Base-by-base conservation (phyloP, 2,113 vertebrate genomes). In the Mixornis gularis region DNA sequence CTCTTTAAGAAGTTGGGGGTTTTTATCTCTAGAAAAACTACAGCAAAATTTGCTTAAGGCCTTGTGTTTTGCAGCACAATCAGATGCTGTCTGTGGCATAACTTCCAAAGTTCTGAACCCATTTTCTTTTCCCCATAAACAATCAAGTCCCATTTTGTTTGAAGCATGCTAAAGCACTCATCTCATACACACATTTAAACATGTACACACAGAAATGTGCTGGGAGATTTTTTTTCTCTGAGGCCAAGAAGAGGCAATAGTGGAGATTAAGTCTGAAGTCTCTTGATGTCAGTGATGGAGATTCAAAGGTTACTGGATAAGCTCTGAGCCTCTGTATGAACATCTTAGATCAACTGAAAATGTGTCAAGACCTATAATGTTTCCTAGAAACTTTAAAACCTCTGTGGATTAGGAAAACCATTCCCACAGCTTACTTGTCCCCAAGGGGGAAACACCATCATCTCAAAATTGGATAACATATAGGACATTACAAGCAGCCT, bases 1-100 rank as follows among this genome's bases (percentile, higher is more conserved):
- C 4, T 32, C 43, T 82, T 58, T 18, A 72, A 85, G n/a, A 65
- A 55, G 27, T 5, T 3, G 2, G 2, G 24, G 0, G 0, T 5
- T 1, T 59, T 63, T 25, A 36, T n/a, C 21, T 64, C 9, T 30
- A 65, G 55, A 52, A 65, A 91, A 87, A n/a, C 38, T 46, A 6
- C 22, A 81, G 38, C 32, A 78, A 89, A 59, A 74, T 41, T 27
- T 82, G 7, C 34, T 65, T 65, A 20, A 65, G 43, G 12, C 8
- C 27, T 79, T 2, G 1, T 53, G 18, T 52, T 89, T 85, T 93
- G 52, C 53, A 68, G 34, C 20, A 70, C n/a, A n/a, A 34, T n/a
- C 36, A 82, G 25, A 52, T 82, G 27, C n/a, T 79, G 21, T 38
- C 49, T 38, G 25, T 53, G 32, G 38, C 34, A 62, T 58, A 34